Evolutionary conservation across 1,140 invertebrate species (phyloP).

Genomic region (Dufourea novaeangliae): DNA sequence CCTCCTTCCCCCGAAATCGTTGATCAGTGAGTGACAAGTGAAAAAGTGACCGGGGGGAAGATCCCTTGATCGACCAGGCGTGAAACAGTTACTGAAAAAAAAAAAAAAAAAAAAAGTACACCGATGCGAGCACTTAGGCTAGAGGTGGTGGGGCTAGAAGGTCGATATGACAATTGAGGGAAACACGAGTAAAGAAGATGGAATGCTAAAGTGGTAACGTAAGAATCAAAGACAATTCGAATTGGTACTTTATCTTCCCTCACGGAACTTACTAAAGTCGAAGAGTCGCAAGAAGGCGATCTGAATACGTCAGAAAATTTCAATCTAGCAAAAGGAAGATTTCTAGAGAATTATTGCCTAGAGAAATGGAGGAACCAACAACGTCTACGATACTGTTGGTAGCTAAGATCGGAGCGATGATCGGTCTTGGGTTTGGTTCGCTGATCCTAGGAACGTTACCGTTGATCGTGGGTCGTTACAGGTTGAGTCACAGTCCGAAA

Average conservation of each 20-base stretch:
- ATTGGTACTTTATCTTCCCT: too few relatives aligned
- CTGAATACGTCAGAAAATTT: too few relatives aligned
- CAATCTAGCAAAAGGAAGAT: neutral
- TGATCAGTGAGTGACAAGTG: conserved; percentile 14
- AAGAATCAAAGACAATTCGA: neutral
- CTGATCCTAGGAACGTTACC: conserved; percentile 82
- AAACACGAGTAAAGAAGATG: conserved; percentile 1
- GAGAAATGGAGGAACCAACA: conserved; percentile 49
- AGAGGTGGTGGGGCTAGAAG: too few relatives aligned
- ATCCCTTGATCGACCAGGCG: neutral
- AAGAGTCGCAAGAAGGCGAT: too few relatives aligned
- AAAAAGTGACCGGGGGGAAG: conserved; percentile 14
- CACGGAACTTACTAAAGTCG: too few relatives aligned
- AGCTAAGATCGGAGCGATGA: conserved; percentile 83
- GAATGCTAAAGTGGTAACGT: conserved; percentile 26
- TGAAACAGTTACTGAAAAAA: neutral
- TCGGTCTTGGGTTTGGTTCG: conserved; percentile 82
- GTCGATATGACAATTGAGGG: conserved; percentile 21
- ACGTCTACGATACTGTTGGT: conserved; percentile 68
- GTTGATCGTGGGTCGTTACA: conserved; percentile 79
- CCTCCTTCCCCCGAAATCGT: neutral
- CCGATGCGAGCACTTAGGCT: neutral
- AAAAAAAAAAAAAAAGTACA: too few relatives aligned
- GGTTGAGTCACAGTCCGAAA: conserved; percentile 68
- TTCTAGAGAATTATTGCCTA: neutral